Conservation (phyloP, 2,888 invertebrate species). For the Cheiracanthium punctorium region DNA sequence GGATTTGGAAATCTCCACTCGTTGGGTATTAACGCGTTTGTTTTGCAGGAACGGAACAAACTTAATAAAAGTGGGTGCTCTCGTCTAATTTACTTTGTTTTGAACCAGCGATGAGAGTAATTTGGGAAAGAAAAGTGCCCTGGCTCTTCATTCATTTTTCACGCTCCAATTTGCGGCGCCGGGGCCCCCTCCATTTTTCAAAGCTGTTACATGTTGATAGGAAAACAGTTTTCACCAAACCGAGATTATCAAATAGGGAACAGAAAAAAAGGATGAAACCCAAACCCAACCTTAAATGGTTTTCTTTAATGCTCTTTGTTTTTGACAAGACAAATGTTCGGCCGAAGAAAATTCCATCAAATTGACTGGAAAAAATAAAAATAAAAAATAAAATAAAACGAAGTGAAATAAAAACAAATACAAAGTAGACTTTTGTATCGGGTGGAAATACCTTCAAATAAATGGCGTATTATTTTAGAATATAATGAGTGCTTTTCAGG, state of each 20-base stretch:
- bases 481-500: conserved; percentile 54
- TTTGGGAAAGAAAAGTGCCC: conserved; percentile 46
- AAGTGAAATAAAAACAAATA: conserved; percentile 19
- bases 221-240: conserved; percentile 61
- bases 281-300: conserved; percentile 62
- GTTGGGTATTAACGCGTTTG: conserved; percentile 28
- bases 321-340: conserved; percentile 67
- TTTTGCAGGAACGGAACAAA: conserved; percentile 16
- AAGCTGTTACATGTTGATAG: conserved; percentile 68
- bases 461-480: conserved; percentile 61
- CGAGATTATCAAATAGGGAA: conserved; percentile 12
- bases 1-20: background rate
- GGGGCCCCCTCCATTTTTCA: conserved; percentile 57
- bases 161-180: conserved; percentile 54
- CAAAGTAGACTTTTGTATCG: conserved; percentile 31
- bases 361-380: conserved; percentile 58
- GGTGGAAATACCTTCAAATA: conserved; percentile 57
- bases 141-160: conserved; percentile 64
- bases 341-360: conserved; percentile 53
- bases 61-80: conserved; percentile 53
- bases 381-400: background rate
- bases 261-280: conserved; percentile 10
- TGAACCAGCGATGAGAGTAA: conserved; percentile 44
- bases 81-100: conserved; percentile 49
- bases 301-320: conserved; percentile 66